Evolutionary conservation across 30 jellyfish, hydroid and myxozoan species (phyloP).

Genomic region (Phacellophora camtschatica): DNA sequence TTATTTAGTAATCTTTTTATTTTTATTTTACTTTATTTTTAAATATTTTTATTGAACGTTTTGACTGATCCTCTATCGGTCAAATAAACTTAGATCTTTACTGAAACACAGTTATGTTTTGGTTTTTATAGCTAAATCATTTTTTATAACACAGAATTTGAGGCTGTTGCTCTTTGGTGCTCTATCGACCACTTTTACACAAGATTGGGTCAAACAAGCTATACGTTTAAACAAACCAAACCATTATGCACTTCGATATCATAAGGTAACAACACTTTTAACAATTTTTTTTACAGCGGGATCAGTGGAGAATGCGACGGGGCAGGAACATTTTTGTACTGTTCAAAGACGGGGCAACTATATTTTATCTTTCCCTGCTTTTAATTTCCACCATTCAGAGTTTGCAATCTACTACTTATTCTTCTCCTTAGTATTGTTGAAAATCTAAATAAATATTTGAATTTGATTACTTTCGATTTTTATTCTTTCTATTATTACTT

Average conservation of each 20-base stretch:
- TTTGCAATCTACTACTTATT: background rate
- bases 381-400: too few relatives aligned
- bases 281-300: background rate
- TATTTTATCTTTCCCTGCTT: too few relatives aligned
- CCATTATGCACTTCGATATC: constrained; percentile 46
- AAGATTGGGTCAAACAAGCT: constrained; percentile 32
- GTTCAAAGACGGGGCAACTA: too few relatives aligned
- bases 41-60: background rate
- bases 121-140: background rate
- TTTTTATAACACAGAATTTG: constrained; percentile 7
- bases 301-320: too few relatives aligned
- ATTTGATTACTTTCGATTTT: too few relatives aligned
- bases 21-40: too few relatives aligned
- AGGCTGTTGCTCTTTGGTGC: constrained; percentile 45
- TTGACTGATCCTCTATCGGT: background rate
- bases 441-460: too few relatives aligned
- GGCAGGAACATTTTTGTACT: too few relatives aligned
- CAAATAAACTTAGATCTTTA: background rate
- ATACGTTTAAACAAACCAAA: constrained; percentile 14
- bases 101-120: background rate
- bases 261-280: constrained; percentile 33
- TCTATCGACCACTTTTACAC: constrained; percentile 10
- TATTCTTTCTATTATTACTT: too few relatives aligned
- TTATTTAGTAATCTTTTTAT: too few relatives aligned
- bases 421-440: too few relatives aligned